Evolutionary conservation across 1,140 invertebrate genomes (phyloP).

Genomic region (Tribolium madens): DNA sequence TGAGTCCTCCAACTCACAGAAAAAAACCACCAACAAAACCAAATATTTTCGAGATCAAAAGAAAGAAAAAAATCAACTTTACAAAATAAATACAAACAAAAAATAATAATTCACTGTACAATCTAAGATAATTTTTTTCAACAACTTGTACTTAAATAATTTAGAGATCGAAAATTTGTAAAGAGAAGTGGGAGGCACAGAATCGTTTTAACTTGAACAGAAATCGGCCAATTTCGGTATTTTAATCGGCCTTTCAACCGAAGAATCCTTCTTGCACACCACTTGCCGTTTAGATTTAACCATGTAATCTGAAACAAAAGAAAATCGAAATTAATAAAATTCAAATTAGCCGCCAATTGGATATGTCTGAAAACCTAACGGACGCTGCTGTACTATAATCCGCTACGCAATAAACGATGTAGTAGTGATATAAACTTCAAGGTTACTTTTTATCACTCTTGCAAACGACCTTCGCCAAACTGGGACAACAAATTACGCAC

Average conservation of each 20-base stretch:
- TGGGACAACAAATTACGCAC: slow-evolving; percentile 22
- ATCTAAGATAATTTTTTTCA: slow-evolving; percentile 48
- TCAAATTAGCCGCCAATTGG: too few species aligned
- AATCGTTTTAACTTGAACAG: slow-evolving; percentile 46
- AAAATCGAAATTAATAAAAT: background rate
- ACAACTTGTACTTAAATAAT: slow-evolving; percentile 48
- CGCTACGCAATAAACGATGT: slow-evolving; percentile 17
- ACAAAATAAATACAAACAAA: slow-evolving; percentile 54
- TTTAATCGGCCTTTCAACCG: slow-evolving; percentile 46
- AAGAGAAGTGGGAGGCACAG: slow-evolving; percentile 35
- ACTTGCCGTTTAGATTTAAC: slow-evolving; percentile 45
- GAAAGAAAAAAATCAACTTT: slow-evolving; percentile 54
- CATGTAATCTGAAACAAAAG: slow-evolving; percentile 55
- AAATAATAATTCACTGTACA: slow-evolving; percentile 52
- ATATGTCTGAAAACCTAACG: background rate
- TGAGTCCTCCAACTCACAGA: slow-evolving; percentile 13
- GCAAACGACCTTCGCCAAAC: slow-evolving; percentile 21
- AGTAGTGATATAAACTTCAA: slow-evolving; percentile 28
- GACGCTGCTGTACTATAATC: slow-evolving; percentile 11
- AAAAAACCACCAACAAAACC: slow-evolving; percentile 46
- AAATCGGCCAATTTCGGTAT: slow-evolving; percentile 44
- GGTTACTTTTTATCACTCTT: slow-evolving; percentile 32
- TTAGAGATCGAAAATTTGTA: slow-evolving; percentile 32
- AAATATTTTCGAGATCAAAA: slow-evolving; percentile 54
- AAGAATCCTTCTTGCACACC: slow-evolving; percentile 42